These are phyloP conservation scores for Podiceps cristatus DNA, from an alignment of 2,113 vertebrate species.

Conservation along the genomic window DNA sequence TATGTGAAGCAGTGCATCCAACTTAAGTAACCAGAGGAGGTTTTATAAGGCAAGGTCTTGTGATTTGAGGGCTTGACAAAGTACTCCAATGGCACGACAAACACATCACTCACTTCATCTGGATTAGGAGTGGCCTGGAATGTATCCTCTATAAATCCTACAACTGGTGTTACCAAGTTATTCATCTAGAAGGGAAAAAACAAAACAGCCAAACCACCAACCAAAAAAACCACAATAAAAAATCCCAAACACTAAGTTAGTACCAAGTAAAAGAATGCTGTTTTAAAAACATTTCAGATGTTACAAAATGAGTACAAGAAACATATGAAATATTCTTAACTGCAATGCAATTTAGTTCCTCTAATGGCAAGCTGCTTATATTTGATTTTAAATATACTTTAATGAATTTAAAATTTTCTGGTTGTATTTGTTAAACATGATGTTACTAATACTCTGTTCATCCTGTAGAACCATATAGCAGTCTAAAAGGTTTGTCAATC, in stretches of 20 bases:
- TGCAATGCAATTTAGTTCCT: background rate
- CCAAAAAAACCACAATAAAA: background rate
- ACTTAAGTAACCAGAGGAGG: background rate
- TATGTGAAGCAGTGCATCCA: slow-evolving; percentile 81
- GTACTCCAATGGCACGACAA: slow-evolving; percentile 87
- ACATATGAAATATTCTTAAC: background rate
- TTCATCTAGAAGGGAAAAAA: slow-evolving; percentile 71
- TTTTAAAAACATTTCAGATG: background rate
- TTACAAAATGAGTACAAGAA: background rate
- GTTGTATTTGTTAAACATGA: background rate
- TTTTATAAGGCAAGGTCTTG: background rate
- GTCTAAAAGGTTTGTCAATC: background rate
- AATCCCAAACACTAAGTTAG: background rate
- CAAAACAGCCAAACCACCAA: background rate
- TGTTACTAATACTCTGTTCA: background rate
- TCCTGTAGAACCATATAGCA: background rate
- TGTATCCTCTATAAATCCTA: slow-evolving; percentile 86
- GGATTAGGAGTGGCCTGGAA: slow-evolving; percentile 86
- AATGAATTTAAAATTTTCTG: background rate
- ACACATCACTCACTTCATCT: slow-evolving; percentile 88
- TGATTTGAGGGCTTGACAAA: slow-evolving; percentile 81
- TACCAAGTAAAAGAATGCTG: background rate
- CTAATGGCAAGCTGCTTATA: background rate
- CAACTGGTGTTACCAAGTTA: slow-evolving; percentile 87
- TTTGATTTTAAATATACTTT: background rate